Conservation (phyloP, 2,797 vertebrate genomes). For the Borostomias antarcticus region DNA sequence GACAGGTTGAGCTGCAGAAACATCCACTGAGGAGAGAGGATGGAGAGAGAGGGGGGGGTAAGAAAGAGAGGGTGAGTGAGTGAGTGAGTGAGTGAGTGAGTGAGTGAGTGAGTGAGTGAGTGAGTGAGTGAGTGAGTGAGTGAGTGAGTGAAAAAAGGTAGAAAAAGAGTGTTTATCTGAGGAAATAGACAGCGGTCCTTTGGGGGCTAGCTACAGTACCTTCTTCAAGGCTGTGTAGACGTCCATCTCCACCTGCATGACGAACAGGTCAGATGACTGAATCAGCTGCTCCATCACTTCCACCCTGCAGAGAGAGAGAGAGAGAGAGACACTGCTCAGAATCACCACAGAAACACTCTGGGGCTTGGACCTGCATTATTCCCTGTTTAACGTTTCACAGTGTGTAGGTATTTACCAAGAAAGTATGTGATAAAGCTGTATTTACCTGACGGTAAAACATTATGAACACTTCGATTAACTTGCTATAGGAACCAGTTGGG, state of each 20-base stretch:
- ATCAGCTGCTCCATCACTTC: slow-evolving; percentile 92
- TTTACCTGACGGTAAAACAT: background rate
- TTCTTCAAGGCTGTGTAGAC: slow-evolving; percentile 98
- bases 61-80: background rate
- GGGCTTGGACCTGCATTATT: too few species aligned
- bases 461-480: too few species aligned
- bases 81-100: too few species aligned
- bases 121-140: too few species aligned
- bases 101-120: too few species aligned
- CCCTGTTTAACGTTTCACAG: too few species aligned
- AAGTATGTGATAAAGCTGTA: background rate
- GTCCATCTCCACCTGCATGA: slow-evolving; percentile 99
- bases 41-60: background rate
- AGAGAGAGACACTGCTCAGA: background rate
- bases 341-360: background rate
- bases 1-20: slow-evolving; percentile 92
- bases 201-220: slow-evolving; percentile 68
- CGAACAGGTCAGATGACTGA: slow-evolving; percentile 93
- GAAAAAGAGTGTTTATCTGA: too few species aligned
- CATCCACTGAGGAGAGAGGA: slow-evolving; percentile 87
- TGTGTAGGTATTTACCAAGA: too few species aligned
- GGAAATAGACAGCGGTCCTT: too few species aligned
- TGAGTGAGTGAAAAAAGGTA: too few species aligned
- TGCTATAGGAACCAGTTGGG: too few species aligned
- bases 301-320: slow-evolving; percentile 69